A percentile compares a stretch with the other conserved stretches of the same genome.
Conservation (phyloP, 2,888 invertebrate species). For the Sinhomidia bicolor region DNA sequence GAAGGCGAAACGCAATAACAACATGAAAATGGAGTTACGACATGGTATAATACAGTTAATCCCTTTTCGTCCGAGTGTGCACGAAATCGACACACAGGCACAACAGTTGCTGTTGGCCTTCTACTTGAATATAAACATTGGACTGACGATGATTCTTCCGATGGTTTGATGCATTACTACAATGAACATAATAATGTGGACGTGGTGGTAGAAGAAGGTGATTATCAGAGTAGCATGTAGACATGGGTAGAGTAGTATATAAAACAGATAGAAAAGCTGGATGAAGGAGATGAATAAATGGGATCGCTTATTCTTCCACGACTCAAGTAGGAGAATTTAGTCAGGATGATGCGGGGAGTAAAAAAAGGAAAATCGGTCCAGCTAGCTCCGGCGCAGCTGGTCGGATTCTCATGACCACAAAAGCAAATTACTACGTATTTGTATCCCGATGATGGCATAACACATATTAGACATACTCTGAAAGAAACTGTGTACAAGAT, state of each 20-base stretch:
- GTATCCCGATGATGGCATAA: too few relatives aligned
- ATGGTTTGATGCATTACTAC: not conserved
- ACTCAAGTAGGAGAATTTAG: constrained; percentile 12
- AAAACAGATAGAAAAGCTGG: not conserved
- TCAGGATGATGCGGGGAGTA: constrained; percentile 34
- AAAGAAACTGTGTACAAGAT: too few relatives aligned
- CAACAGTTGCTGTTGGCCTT: constrained; percentile 22
- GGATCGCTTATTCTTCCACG: not conserved
- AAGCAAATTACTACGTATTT: constrained; percentile 12
- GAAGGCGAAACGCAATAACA: constrained; percentile 11
- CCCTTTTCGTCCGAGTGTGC: constrained; percentile 57
- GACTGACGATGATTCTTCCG: constrained; percentile 26
- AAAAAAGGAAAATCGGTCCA: constrained; percentile 56
- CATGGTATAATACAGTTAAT: constrained; percentile 64
- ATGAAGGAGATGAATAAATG: not conserved
- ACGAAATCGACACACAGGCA: constrained; percentile 62
- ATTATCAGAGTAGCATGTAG: constrained; percentile 23
- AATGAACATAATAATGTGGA: not conserved
- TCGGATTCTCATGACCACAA: constrained; percentile 67
- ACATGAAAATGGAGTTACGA: constrained; percentile 50
- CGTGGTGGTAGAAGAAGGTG: constrained; percentile 13
- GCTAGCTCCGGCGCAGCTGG: constrained; percentile 18
- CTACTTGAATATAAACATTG: not conserved
- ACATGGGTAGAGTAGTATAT: not conserved
- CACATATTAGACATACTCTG: too few relatives aligned